Evolutionary conservation across 1,140 invertebrate genomes (phyloP), one percentile per base, ranked within the genome.

Genomic region (Trichonephila clavipes): DNA sequence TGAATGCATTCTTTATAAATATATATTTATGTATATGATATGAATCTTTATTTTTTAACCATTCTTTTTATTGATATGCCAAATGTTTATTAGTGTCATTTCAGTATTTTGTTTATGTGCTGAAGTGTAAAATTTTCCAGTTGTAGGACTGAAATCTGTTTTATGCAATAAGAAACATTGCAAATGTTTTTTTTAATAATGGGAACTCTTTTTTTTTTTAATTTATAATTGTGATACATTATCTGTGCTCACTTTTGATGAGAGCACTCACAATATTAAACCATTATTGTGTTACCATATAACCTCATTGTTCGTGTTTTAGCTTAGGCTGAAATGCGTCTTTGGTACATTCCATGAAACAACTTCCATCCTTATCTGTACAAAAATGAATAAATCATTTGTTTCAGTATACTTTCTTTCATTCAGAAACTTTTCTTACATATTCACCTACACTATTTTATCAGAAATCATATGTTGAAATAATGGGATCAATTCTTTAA

Each of bases 291-390:
- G 40, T 34, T 88, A 44, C 86, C 61, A 58, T 58, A 61, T 64
- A 64, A 88, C 86, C 86, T 88, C 86, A 64, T 88, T 88, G 34
- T 64, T 64, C 64, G 86, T 64, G 64, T 88, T 88, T 88, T 24
- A 88, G 61, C 86, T 88, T 7, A 34, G 16, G 34, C 86, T 88
- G 28, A 88, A 64, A 88, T 88, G 34, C 19, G n/a, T 85, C 86
- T 88, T 64, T 62, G 59, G 86, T 88, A 88, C 86, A 88, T 88
- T 88, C 86, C 86, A 88, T 88, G 86, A 88, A 58, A 83, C 40
- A 59, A 62, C 64, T 62, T 88, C 62, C 86, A 62, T 64, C 62
- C 86, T 58, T 88, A 40, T 88, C 61, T 88, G 86, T 88, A 88
- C 59, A 88, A 88, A 64, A 64, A 14, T 88, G 59, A 88, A 88